These are phyloP conservation scores for Muricea muricata DNA, from an alignment of 92 coral and sea anemone genomes.

Conservation along the genomic window DNA sequence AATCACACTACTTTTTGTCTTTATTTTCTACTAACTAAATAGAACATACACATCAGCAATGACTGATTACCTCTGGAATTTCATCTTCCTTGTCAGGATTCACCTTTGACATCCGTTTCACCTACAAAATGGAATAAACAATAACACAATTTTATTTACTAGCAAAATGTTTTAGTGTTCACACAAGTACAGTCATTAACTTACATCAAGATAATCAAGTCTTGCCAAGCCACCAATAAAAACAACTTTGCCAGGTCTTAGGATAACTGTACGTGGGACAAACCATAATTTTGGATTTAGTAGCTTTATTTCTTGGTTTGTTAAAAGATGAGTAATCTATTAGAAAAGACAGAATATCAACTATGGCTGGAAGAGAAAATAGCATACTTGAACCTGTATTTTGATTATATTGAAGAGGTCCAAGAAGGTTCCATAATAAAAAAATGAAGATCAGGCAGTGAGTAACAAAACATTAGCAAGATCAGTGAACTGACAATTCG, in stretches of 20 bases:
- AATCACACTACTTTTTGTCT: no score
- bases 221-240: conserved; percentile 93
- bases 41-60: no score
- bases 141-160: no score
- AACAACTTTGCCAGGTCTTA: conserved; percentile 89
- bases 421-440: no score
- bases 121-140: conserved; percentile 3
- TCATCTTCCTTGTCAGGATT: conserved; percentile 24
- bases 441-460: no score
- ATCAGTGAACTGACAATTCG: no score
- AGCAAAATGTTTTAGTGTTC: no score
- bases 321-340: conserved; percentile 86
- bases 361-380: background rate
- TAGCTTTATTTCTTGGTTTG: conserved; percentile 83
- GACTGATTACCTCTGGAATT: conserved; percentile 22
- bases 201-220: conserved; percentile 81
- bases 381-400: background rate
- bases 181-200: background rate
- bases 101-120: conserved; percentile 32
- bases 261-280: conserved; percentile 88
- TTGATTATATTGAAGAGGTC: background rate
- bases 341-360: background rate
- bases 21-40: no score
- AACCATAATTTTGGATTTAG: conserved; percentile 82
- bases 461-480: no score